Percentiles rank a stretch among this genome's conserved stretches.
These are phyloP conservation scores for Dryadula phaetusa DNA, from an alignment of 2,888 invertebrate genomes.

Conservation along the genomic window DNA sequence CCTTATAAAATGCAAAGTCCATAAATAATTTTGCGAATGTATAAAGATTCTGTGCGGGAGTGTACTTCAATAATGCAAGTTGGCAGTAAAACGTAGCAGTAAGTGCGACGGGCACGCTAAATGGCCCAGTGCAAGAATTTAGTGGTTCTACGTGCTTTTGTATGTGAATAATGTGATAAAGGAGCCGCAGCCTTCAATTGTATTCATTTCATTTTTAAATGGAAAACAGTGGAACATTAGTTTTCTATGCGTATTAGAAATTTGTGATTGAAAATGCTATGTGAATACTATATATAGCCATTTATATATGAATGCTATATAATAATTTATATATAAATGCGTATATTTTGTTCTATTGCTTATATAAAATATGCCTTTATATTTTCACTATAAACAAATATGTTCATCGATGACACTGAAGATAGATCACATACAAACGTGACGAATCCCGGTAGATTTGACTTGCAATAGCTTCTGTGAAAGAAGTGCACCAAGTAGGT, in stretches of 20 bases:
- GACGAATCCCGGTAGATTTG: too few species aligned
- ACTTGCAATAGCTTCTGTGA: too few species aligned
- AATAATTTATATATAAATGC: too few species aligned
- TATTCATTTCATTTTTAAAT: slow-evolving; percentile 24
- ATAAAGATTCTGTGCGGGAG: slow-evolving; percentile 44
- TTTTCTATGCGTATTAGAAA: background rate
- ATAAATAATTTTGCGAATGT: slow-evolving; percentile 46
- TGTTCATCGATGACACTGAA: too few species aligned
- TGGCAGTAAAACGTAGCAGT: slow-evolving; percentile 69
- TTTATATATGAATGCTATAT: too few species aligned
- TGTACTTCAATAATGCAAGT: slow-evolving; percentile 71
- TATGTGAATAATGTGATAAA: slow-evolving; percentile 53
- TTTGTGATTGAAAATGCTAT: background rate
- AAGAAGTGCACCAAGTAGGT: too few species aligned
- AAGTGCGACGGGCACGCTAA: slow-evolving; percentile 64
- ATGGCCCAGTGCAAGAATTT: slow-evolving; percentile 63
- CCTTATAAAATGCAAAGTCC: slow-evolving; percentile 41
- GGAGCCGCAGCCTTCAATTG: slow-evolving; percentile 52
- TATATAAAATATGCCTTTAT: too few species aligned
- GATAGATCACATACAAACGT: too few species aligned
- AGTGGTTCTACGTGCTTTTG: slow-evolving; percentile 42
- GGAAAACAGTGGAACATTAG: slow-evolving; percentile 4
- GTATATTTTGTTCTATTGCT: too few species aligned
- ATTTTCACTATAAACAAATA: too few species aligned
- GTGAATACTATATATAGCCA: background rate